Conservation (phyloP, 2,113 vertebrate species). For the Crotalus helleri region DNA sequence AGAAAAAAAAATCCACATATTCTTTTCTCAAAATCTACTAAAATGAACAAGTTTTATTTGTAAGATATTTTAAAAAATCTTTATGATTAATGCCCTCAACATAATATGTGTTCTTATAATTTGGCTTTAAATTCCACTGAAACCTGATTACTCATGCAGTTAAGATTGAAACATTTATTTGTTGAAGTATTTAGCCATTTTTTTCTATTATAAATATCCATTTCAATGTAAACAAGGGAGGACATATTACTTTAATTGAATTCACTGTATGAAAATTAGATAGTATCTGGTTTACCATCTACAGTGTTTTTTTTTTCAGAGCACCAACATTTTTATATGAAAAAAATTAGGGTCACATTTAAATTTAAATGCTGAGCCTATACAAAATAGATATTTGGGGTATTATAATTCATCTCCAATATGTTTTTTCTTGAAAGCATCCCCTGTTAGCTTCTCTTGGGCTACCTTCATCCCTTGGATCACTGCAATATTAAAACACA, state of each 20-base stretch:
- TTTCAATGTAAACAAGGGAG: slow-evolving; percentile 32
- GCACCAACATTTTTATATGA: slow-evolving; percentile 47
- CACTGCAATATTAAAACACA: slow-evolving; percentile 72
- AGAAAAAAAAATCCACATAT: neutral
- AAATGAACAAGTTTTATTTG: neutral
- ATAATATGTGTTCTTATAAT: slow-evolving; percentile 8
- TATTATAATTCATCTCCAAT: slow-evolving; percentile 87
- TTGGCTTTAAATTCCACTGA: slow-evolving; percentile 3
- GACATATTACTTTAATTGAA: slow-evolving; percentile 43
- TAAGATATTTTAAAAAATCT: slow-evolving; percentile 30
- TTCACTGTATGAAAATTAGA: slow-evolving; percentile 46
- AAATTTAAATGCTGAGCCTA: slow-evolving; percentile 34
- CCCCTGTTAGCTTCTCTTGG: slow-evolving; percentile 90
- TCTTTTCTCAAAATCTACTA: neutral
- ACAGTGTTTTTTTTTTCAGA: slow-evolving; percentile 38
- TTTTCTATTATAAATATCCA: slow-evolving; percentile 36
- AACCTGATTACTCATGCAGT: neutral
- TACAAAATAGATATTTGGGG: slow-evolving; percentile 25
- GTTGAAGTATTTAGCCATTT: neutral
- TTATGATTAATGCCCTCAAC: slow-evolving; percentile 39
- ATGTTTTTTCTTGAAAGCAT: slow-evolving; percentile 81
- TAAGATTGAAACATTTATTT: neutral
- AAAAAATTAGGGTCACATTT: slow-evolving; percentile 31
- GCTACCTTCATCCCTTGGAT: slow-evolving; percentile 92
- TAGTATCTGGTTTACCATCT: slow-evolving; percentile 49